Base-by-base conservation (phyloP, 2,797 vertebrate species). In the Austrolebias charrua region DNA sequence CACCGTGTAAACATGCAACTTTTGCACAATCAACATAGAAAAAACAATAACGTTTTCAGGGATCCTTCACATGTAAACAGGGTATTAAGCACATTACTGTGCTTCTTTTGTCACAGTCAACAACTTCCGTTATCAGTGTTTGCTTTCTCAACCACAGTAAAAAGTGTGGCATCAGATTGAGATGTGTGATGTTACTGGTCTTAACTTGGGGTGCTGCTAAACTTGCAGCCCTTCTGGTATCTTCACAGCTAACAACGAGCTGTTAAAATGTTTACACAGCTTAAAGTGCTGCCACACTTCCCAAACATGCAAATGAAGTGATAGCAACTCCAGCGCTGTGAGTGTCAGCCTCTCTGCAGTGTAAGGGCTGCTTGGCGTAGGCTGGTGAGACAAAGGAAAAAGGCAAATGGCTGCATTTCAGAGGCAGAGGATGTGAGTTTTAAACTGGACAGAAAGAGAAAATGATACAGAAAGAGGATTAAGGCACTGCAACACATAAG, bases 251-350 rank as follows among this genome's bases (percentile, higher is more conserved):
- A 79, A 78, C 46, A 24, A 54, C 58, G 75, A 65, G 40, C 75
- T 77, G 79, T 74, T 83, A 69, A 77, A 81, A 56, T 55, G 50
- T 73, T 84, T 80, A 58, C 76, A 58, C 64, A 40, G 55, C 18
- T 60, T 59, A 54, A 69, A 81, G 71, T 75, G 73, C 33, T 35
- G 66, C 57, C 54, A 77, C 75, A 80, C 68, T 76, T 64, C 55
- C 57, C 63, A 63, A 72, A 50, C 38, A 59, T 60, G 80, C 71
- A 88, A 82, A 88, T 81, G 19, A 84, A 84, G 76, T 76, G 82
- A 67, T 66, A 80, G 75, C 68, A 85, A 75, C 68, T 75, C 45
- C 62, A 45, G 69, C 2, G 58, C 55, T 60, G 77, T 58, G 70
- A 81, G 80, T 38, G 38, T 66, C 79, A 75, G 69, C 78, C 60